Base-by-base conservation (phyloP, 2,113 vertebrate genomes). In the Misgurnus anguillicaudatus region DNA sequence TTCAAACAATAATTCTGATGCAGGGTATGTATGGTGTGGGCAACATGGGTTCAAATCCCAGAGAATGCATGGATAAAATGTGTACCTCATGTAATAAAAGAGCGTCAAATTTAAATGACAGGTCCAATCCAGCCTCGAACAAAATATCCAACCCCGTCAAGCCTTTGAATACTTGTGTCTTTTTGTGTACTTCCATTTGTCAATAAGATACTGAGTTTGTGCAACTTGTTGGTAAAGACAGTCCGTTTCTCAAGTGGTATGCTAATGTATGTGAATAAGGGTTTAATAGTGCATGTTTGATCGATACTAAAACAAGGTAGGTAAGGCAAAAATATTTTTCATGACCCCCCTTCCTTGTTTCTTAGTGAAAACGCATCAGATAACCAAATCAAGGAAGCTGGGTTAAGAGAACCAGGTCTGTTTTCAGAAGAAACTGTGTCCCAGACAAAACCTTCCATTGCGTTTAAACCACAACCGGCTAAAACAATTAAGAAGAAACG, bases 1-100 rank as follows among this genome's bases (percentile, higher is more conserved):
- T 4, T 9, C 65, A 9, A 47, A 45, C 16, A 62, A 80, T 19
- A 36, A 75, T 85, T 76, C 85, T 80, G 84, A 88, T 78, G 80
- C 84, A 83, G 90, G 91, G 91, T 91, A 91, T 91, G 53, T 57
- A 16, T 9, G 53, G 1, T 57, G 53, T n/a, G 53, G 17, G 53
- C n/a, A n/a, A 7, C 90, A 85, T 42, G 41, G 9, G 41, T 42
- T 42, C 9, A 9, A 42, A 7, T 42, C 41, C 41, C 41, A 42
- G 9, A 9, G 41, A 42, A 7, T 42, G 41, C 41, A 42, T 42
- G 9, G 41, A 42, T 42, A 42, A 42, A 42, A 42, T 42, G 4
- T 31, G 3, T 31, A 31, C 24, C 24, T 31, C 24, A 31, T 31
- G 24, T 31, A n/a, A 31, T 31, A 31, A 31, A 31, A 31, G 3